Conservation (phyloP, 2,113 vertebrate species). For the Salvator merianae region DNA sequence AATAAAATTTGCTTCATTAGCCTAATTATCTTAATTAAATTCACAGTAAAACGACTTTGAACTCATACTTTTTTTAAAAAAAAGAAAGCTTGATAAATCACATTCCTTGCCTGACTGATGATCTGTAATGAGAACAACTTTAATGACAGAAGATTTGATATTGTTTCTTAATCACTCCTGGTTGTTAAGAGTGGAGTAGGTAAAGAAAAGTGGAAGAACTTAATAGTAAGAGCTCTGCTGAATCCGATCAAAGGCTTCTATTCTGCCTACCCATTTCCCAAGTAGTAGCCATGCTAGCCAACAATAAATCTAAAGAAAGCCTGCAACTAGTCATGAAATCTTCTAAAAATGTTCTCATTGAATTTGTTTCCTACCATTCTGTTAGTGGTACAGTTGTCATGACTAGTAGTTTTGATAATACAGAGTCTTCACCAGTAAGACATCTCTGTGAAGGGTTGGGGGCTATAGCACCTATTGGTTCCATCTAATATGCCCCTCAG, state of each 20-base stretch:
- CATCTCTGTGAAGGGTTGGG: no score
- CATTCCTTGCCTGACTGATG: neutral
- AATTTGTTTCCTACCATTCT: no score
- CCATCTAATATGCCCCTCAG: no score
- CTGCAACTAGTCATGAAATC: no score
- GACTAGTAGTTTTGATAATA: no score
- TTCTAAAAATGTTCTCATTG: no score
- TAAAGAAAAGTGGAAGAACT: neutral
- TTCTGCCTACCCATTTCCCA: neutral
- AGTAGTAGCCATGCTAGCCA: neutral
- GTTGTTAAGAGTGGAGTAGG: neutral
- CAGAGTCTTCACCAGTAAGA: no score
- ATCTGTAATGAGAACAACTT: neutral
- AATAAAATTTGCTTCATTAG: neutral
- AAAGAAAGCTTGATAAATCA: neutral
- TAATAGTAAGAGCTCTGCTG: neutral
- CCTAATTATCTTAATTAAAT: slow-evolving; percentile 5
- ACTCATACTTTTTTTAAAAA: neutral
- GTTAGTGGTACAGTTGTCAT: no score
- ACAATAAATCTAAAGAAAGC: no score
- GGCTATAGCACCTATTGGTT: no score
- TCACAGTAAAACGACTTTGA: neutral
- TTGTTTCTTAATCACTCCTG: neutral
- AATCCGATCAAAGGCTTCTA: neutral
- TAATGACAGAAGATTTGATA: neutral